These are phyloP conservation scores for Amblyjoppa fuscipennis DNA, from an alignment of 2,888 invertebrate species.

Conservation along the genomic window DNA sequence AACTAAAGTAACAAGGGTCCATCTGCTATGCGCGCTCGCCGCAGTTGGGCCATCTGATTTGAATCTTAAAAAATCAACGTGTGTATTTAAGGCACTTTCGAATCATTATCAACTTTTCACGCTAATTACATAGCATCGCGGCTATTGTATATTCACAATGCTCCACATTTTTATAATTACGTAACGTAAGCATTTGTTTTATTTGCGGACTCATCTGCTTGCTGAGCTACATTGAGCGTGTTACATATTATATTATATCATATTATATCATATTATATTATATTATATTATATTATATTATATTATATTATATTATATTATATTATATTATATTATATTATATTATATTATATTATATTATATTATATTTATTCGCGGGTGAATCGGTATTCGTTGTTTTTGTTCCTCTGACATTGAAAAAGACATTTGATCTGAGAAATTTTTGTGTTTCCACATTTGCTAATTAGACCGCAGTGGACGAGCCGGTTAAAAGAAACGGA, in stretches of 20 bases:
- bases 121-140: constrained; percentile 18
- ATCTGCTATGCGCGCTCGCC: neutral
- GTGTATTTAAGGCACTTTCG: constrained; percentile 38
- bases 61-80: neutral
- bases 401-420: neutral
- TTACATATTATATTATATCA: no score
- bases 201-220: neutral
- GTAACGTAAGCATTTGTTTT: neutral
- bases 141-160: neutral
- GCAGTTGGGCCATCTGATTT: neutral
- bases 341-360: no score
- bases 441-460: no score
- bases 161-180: neutral
- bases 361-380: neutral
- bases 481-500: no score
- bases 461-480: no score
- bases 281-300: no score
- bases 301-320: no score
- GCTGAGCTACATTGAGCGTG: neutral
- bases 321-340: no score
- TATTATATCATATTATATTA: no score
- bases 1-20: neutral
- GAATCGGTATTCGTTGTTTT: constrained; percentile 25
- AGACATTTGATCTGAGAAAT: no score
- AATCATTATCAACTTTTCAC: constrained; percentile 49